These are phyloP conservation scores for Distichodus sexfasciatus DNA, from an alignment of 2,797 vertebrate species.

Conservation along the genomic window DNA sequence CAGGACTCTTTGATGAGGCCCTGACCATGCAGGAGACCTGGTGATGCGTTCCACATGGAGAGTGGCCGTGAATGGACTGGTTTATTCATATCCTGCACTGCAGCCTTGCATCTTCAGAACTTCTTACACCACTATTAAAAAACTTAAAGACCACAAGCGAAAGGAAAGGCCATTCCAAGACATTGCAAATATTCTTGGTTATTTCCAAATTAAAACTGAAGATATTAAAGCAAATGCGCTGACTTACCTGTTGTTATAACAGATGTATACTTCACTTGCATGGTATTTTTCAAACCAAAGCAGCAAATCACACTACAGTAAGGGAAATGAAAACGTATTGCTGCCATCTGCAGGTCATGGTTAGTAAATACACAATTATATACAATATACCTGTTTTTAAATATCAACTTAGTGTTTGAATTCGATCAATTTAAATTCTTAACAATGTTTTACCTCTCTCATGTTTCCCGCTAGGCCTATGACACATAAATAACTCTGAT, in stretches of 20 bases:
- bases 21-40: not conserved
- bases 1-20: conserved; percentile 9
- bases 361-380: not conserved
- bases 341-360: conserved; percentile 35
- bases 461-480: conserved; percentile 49
- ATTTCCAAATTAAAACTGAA: not conserved
- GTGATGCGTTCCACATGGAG: conserved; percentile 55
- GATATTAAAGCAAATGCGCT: not conserved
- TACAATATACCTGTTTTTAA: no score
- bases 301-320: conserved; percentile 53
- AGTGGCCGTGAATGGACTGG: conserved; percentile 37
- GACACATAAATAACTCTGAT: conserved; percentile 30
- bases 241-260: conserved; percentile 52
- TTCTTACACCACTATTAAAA: conserved; percentile 57
- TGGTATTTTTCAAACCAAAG: conserved; percentile 60
- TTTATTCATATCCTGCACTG: conserved; percentile 56
- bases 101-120: conserved; percentile 47
- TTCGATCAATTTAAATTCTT: not conserved
- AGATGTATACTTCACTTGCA: conserved; percentile 50
- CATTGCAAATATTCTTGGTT: no score
- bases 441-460: conserved; percentile 56
- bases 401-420: no score
- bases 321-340: conserved; percentile 1
- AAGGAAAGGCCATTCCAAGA: not conserved
- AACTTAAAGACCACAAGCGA: conserved; percentile 45